phyloP scores from a whole-genome alignment of 1,140 invertebrate genomes.

The Achroia grisella region DNA sequence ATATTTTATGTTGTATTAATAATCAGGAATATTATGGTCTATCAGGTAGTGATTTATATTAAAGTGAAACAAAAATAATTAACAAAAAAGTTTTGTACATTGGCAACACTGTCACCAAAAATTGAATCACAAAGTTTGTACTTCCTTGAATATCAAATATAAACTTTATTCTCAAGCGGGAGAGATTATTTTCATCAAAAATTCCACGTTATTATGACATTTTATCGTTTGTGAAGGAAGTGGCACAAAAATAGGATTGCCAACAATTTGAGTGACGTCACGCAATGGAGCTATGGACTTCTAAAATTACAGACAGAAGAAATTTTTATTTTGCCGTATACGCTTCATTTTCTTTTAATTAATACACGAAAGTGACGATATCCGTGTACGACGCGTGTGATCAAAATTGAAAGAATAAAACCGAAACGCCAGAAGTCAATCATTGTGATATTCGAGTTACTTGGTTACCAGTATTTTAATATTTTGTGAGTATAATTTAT shows the following conservation, averaged over 20 bases:
- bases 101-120: constrained; percentile 28
- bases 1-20: no score
- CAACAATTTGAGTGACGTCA: constrained; percentile 68
- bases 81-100: constrained; percentile 16
- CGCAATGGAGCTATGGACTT: constrained; percentile 50
- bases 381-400: constrained; percentile 42
- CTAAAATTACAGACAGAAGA: constrained; percentile 66
- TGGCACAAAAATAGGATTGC: constrained; percentile 70
- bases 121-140: constrained; percentile 20
- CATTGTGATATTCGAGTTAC: constrained; percentile 22
- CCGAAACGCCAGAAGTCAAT: constrained; percentile 18
- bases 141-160: constrained; percentile 31
- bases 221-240: constrained; percentile 51
- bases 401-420: constrained; percentile 26
- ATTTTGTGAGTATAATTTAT: constrained; percentile 59
- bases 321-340: constrained; percentile 48
- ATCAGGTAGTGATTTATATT: not conserved
- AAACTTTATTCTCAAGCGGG: constrained; percentile 36
- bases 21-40: no score
- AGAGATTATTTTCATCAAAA: constrained; percentile 48
- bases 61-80: not conserved
- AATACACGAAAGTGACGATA: constrained; percentile 43
- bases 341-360: constrained; percentile 38
- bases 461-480: constrained; percentile 42
- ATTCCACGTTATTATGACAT: constrained; percentile 24